Percentiles rank a stretch among this genome's conserved stretches.
Conservation (phyloP, 2,113 vertebrate genomes). For the Syngnathus floridae region DNA sequence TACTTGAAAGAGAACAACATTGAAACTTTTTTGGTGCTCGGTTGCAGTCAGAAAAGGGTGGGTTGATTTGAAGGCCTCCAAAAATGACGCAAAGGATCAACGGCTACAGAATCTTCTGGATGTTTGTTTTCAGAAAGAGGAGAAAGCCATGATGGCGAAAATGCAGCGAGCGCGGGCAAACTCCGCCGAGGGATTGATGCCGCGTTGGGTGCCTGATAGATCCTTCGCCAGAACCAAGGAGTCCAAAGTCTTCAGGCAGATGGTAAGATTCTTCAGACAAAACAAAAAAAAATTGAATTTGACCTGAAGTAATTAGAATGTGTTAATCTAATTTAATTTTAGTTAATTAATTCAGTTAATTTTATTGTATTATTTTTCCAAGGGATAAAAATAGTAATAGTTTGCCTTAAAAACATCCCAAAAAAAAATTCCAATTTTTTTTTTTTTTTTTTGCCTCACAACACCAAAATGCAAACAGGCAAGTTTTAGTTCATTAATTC, state of each 20-base stretch:
- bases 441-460: too few relatives aligned
- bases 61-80: conserved; percentile 20
- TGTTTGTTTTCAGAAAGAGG: conserved; percentile 80
- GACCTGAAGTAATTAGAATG: too few relatives aligned
- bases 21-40: conserved; percentile 89
- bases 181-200: conserved; percentile 83
- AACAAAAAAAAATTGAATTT: background rate
- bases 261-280: conserved; percentile 72
- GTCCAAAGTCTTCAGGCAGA: conserved; percentile 93
- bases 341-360: too few relatives aligned
- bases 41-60: conserved; percentile 93
- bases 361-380: too few relatives aligned
- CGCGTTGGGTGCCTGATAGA: conserved; percentile 89
- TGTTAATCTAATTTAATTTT: too few relatives aligned
- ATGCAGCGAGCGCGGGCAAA: conserved; percentile 84
- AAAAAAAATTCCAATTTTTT: too few relatives aligned
- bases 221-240: conserved; percentile 88
- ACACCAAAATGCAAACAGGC: too few relatives aligned
- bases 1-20: conserved; percentile 93
- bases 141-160: conserved; percentile 92
- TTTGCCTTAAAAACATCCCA: too few relatives aligned
- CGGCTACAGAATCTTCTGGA: conserved; percentile 14
- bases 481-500: too few relatives aligned
- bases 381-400: too few relatives aligned
- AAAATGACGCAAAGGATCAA: background rate